Evolutionary conservation across 2,888 invertebrate genomes (phyloP), one percentile per base, ranked within the genome.

Genomic region (Erynnis tages): DNA sequence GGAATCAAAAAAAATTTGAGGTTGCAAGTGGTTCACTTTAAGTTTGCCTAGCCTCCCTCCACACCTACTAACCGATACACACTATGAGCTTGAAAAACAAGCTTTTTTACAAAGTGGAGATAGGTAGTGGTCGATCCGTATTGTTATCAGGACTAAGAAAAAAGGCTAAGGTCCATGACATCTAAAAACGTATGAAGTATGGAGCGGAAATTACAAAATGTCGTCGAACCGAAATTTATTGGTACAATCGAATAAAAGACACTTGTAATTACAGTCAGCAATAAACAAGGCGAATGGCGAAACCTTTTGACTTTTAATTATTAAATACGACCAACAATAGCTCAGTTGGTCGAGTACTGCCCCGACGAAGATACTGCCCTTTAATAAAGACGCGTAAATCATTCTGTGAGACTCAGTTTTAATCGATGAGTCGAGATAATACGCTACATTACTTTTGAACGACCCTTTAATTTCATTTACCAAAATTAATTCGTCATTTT

Each of bases 241-340:
- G 60, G 59, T 57, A 63, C 59, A 59, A 56, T 61, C 60, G 61
- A 63, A 62, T 66, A 63, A 54, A 45, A 71, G 64, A 66, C 62
- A 60, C 59, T 66, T 73, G 69, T 78, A 77, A 83, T 82, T 82
- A 81, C 65, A 58, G 56, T 60, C 61, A 55, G 62, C 63, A 61
- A 78, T 82, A 82, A 81, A 82, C 69, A 76, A 74, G 63, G 52
- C 55, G 55, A 63, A 66, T 69, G 73, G 72, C 59, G 71, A 77
- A 78, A 78, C 79, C 77, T 77, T 77, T 79, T 70, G 76, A 74
- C 71, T 80, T 79, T 81, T 83, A 80, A 80, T 83, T 81, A 82
- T 76, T 70, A 68, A 69, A 73, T 62, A 62, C 55, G 66, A 66
- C 66, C 61, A 61, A 76, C 73, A 73, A 80, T 71, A 71, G 68